Evolutionary conservation across 2,888 invertebrate species (phyloP), one percentile per base, ranked within the genome.

Genomic region (Cephus sareptanus): DNA sequence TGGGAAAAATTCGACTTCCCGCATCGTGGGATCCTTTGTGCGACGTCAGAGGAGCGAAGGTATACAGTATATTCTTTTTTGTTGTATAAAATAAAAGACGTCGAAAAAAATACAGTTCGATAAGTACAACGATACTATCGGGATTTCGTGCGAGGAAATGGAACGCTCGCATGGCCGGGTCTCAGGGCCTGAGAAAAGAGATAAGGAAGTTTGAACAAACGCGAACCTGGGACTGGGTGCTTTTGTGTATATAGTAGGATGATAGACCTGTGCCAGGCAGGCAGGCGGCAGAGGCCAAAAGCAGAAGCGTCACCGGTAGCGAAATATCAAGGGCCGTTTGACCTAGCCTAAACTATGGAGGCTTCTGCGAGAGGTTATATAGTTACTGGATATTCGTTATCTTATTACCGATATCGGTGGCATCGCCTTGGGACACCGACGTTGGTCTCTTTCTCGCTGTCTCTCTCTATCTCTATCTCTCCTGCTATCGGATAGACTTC

Each of bases 321-420:
- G 15, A 40, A 40, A 40, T 40, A 6, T 40, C 15, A 6, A 40
- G 40, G 4, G 40, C 15, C 40, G 15, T 40, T 40, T 74, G 77
- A 77, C 37, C 76, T 68, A 68, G 70, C 73, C 76, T 73, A 74
- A 76, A 75, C 76, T 79, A 13, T 30, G 74, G 74, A 74, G n/a
- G 13, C 40, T 40, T 40, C 40, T 40, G 40, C 40, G 15, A 40
- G 15, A 33, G 70, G 70, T 30, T 70, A 33, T 70, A 33, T 30
- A 30, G 70, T 30, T 79, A 79, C 81, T 81, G 86, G 87, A 83
- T 84, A 84, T 82, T 82, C 85, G 86, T 90, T 90, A 90, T 90
- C 90, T 89, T 86, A 87, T 87, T 88, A 86, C 87, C 86, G 87
- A 89, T 90, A 90, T 89, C 87, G 83, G 83, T 82, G 74, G 77